Conservation (phyloP, 2,797 vertebrate genomes). For the Zalophus californianus region DNA sequence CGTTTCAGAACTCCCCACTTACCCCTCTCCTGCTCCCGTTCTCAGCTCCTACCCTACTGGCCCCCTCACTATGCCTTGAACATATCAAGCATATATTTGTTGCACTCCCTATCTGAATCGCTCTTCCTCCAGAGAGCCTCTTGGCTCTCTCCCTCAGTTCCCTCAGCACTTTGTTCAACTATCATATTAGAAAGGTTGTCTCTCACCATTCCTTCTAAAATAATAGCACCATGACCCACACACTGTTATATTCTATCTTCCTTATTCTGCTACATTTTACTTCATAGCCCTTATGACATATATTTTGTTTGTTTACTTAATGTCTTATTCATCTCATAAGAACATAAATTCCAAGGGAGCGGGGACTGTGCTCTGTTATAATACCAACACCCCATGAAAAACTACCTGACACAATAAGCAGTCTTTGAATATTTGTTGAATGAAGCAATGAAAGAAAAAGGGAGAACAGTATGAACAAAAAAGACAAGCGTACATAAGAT, state of each 20-base stretch:
- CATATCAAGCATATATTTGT: neutral
- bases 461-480: neutral
- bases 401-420: neutral
- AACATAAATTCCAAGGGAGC: conserved; percentile 36
- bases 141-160: neutral
- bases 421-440: conserved; percentile 37
- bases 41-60: neutral
- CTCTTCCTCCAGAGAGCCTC: neutral
- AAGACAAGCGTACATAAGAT: neutral
- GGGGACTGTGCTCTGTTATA: neutral
- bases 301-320: neutral
- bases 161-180: neutral
- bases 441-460: conserved; percentile 2
- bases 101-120: neutral
- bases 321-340: neutral
- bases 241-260: neutral
- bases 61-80: neutral
- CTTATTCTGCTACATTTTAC: neutral
- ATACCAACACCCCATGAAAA: neutral
- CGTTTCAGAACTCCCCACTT: neutral
- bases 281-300: neutral
- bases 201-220: neutral
- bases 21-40: neutral
- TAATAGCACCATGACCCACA: neutral
- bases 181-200: neutral